A percentile compares a stretch with the other conserved stretches of the same genome.
phyloP scores from a whole-genome alignment of 2,113 vertebrate genomes.

The Mystacornis crossleyi region DNA sequence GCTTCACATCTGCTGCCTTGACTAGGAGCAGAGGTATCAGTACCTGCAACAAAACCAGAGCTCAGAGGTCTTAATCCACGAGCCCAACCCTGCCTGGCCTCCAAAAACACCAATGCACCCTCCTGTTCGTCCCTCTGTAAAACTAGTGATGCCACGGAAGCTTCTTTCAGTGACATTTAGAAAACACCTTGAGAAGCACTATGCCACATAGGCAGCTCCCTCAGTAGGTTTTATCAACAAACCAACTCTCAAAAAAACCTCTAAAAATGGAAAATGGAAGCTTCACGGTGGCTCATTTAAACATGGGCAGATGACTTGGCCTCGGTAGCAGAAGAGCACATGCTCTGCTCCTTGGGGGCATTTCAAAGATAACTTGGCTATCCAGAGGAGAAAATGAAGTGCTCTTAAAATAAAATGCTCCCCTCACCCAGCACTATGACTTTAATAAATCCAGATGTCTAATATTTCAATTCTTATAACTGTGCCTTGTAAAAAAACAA shows the following conservation, averaged over 20 bases:
- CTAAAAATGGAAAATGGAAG: background rate
- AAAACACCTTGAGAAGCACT: background rate
- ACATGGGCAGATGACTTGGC: background rate
- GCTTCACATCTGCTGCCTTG: background rate
- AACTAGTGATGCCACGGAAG: fast-evolving
- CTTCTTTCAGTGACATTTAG: background rate
- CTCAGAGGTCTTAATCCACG: background rate
- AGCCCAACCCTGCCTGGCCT: background rate
- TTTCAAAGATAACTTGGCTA: background rate
- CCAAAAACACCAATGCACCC: background rate
- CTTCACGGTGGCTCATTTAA: background rate
- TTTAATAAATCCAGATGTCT: constrained; percentile 19
- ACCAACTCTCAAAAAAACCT: background rate
- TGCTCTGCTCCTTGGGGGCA: fast-evolving
- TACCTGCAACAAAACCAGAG: background rate
- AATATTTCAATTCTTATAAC: background rate
- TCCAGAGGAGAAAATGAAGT: background rate
- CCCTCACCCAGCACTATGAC: background rate
- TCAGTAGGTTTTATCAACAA: background rate
- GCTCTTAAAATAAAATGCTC: background rate
- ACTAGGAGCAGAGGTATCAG: background rate
- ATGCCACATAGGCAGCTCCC: background rate
- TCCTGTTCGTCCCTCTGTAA: background rate
- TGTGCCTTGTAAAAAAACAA: background rate
- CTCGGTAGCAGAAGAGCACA: fast-evolving